Percentiles rank a stretch among this genome's conserved stretches.
Evolutionary conservation across 2,888 invertebrate genomes (phyloP).

Genomic region (Patella pellucida): DNA sequence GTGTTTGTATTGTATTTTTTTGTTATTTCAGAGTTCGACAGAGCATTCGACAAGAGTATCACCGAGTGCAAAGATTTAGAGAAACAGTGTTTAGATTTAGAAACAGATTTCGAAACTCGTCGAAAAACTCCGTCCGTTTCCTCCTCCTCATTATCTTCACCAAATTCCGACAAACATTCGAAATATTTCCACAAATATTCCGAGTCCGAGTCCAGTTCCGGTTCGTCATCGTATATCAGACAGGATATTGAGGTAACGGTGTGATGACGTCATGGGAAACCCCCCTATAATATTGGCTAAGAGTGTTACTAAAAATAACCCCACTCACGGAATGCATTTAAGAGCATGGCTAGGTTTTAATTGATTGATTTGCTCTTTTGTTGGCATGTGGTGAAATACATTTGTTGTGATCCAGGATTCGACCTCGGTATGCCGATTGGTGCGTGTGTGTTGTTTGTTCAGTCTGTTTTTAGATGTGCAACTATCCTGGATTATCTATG

Average conservation of each 20-base stretch:
- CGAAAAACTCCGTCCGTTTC: not conserved
- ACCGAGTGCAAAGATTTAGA: constrained; percentile 1
- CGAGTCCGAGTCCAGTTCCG: constrained; percentile 2
- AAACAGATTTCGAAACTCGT: not conserved
- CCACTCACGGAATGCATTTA: no score
- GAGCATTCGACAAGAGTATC: not conserved
- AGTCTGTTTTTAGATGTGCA: no score
- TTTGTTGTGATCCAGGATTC: no score
- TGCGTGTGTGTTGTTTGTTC: no score
- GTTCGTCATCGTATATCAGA: not conserved
- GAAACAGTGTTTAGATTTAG: not conserved
- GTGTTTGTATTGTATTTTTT: not conserved
- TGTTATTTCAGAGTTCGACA: not conserved
- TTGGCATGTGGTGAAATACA: no score
- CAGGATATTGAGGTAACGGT: constrained; percentile 8
- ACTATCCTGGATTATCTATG: no score
- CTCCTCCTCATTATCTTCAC: not conserved
- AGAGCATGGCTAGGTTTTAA: no score
- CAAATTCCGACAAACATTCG: not conserved
- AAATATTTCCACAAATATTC: constrained; percentile 8
- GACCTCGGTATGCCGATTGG: no score
- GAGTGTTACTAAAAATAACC: no score
- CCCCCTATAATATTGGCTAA: no score
- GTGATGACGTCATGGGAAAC: not conserved
- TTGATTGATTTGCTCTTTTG: no score